Evolutionary conservation across 2,888 invertebrate genomes (phyloP).

Genomic region (Atherix ibis): DNA sequence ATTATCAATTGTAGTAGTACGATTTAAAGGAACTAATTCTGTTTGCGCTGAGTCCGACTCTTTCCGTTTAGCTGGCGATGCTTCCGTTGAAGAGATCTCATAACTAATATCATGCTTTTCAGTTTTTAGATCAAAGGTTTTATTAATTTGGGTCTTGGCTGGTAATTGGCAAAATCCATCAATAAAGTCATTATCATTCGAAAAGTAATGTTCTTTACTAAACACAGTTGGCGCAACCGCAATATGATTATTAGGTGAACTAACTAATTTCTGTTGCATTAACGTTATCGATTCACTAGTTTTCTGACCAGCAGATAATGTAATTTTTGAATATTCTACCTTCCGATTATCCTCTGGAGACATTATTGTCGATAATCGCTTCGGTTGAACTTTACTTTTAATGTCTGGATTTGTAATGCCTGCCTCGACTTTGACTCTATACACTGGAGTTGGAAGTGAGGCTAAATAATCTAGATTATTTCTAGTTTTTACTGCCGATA

Average conservation of each 20-base stretch:
- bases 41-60: not conserved
- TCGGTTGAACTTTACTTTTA: not conserved
- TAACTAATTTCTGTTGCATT: not conserved
- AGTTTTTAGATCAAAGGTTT: slow-evolving; percentile 6
- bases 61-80: no score
- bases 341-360: slow-evolving; percentile 3
- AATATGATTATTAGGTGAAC: not conserved
- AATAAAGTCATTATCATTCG: no score
- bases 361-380: not conserved
- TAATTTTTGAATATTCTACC: no score
- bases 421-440: not conserved
- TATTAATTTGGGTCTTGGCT: slow-evolving; percentile 3
- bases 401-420: not conserved
- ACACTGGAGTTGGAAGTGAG: slow-evolving; percentile 24
- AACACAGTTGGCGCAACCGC: slow-evolving; percentile 3
- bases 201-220: no score
- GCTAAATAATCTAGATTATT: slow-evolving; percentile 21
- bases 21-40: slow-evolving; percentile 15
- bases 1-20: slow-evolving; percentile 20
- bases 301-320: slow-evolving; percentile 1
- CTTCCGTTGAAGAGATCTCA: no score
- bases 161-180: no score
- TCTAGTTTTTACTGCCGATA: slow-evolving; percentile 11
- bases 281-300: not conserved
- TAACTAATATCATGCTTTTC: no score